Evolutionary conservation across 2,888 invertebrate genomes (phyloP), one percentile per base, ranked within the genome.

Genomic region (Cheilosia urbana): DNA sequence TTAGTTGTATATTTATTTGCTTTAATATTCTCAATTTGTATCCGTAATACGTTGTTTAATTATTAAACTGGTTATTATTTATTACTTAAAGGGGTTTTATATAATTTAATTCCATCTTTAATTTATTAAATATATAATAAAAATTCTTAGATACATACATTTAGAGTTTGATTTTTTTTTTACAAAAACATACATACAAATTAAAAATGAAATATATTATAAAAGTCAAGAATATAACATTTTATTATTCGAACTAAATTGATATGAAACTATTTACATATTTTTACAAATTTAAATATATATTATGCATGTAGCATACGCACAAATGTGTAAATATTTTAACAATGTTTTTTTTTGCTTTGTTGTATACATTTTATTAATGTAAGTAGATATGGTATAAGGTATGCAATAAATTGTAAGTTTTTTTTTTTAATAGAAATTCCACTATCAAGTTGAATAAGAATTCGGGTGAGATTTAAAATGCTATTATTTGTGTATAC

Each of bases 371-470:
- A 37, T 80, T 78, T 69, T 68, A 60, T 71, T 58, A 53, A 69
- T 78, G 62, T 85, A 66, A 77, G 55, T 24, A 60, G 42, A 27
- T 73, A 60, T 76, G 73, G 60, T 63, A 69, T 80, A 13, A 37
- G 37, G 37, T 11, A 57, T 55, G 63, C 69, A 69, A 72, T 72
- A 71, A 72, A 68, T 49, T 73, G 66, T 62, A 49, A 49, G 73
- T 78, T 65, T 30, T 60, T 73, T 3, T 78, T 58, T 40, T 66
- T 73, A 34, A 73, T 69, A 82, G 84, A 85, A 87, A 83, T 87
- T 77, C 75, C 81, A 84, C 72, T 81, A 87, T 84, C 79, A 66
- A 66, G 71, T 68, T 87, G 87, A 76, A 49, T 6, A 68, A 53
- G 60, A 69, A 69, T n/a, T 68, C 42, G 68, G 53, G 47, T 77